Evolutionary conservation across 2,797 vertebrate species (phyloP).

Genomic region (Platalea minor): DNA sequence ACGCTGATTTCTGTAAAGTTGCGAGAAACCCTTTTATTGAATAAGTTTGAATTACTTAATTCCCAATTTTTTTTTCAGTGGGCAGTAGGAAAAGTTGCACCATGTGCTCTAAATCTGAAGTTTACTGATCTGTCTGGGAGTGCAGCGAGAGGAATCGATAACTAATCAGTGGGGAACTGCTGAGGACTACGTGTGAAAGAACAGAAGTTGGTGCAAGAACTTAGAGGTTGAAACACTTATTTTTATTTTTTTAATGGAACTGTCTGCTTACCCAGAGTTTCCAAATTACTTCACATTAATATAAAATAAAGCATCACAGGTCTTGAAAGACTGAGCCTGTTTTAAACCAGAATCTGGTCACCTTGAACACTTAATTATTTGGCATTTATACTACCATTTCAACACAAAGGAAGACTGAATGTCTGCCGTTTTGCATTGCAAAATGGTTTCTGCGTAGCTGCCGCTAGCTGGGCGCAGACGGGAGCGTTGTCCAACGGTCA

Average conservation of each 20-base stretch:
- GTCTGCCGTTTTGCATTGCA: fast-evolving
- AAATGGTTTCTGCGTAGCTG: fast-evolving
- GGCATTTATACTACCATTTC: not conserved
- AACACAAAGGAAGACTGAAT: fast-evolving
- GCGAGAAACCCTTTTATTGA: not conserved
- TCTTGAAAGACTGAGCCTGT: not conserved
- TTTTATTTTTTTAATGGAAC: not conserved
- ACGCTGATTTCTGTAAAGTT: not conserved
- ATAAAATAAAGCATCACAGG: not conserved
- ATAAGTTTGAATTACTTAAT: not conserved
- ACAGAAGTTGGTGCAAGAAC: not conserved
- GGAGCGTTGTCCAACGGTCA: not conserved
- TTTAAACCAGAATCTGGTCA: not conserved
- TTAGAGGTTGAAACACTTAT: not conserved
- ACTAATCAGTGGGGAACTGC: not conserved
- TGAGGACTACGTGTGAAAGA: not conserved
- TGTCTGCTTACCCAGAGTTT: not conserved
- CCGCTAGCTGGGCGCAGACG: fast-evolving
- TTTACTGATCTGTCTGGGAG: not conserved
- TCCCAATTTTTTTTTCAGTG: not conserved
- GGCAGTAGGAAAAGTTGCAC: not conserved
- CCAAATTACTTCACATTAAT: not conserved
- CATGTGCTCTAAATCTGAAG: not conserved
- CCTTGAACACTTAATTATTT: not conserved
- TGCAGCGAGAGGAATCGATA: not conserved